Conservation (phyloP, 1,140 invertebrate species). For the Drosophila sulfurigaster region DNA sequence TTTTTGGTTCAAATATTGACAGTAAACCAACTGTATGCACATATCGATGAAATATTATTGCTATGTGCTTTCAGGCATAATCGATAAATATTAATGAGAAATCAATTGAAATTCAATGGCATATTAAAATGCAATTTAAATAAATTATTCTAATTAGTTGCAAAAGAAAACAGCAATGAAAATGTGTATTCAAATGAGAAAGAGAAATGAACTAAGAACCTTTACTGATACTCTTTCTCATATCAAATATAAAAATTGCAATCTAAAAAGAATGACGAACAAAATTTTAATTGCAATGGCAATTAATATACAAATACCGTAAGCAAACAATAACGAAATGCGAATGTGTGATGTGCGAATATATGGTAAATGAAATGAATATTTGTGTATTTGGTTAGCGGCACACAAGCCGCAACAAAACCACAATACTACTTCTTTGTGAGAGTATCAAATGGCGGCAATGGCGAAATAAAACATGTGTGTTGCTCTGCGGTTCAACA, state of each 20-base stretch:
- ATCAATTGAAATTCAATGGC: not conserved
- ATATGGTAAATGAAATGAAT: not conserved
- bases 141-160: slow-evolving; percentile 16
- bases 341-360: not conserved
- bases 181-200: slow-evolving; percentile 2
- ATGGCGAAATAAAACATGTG: slow-evolving; percentile 11
- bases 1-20: no score
- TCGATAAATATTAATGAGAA: not conserved
- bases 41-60: no score
- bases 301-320: not conserved
- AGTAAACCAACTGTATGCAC: no score
- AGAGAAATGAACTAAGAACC: not conserved
- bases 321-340: not conserved
- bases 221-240: not conserved
- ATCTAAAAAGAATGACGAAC: no score
- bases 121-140: slow-evolving; percentile 2
- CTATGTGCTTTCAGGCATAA: not conserved
- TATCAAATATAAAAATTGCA: not conserved
- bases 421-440: slow-evolving; percentile 10
- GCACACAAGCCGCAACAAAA: not conserved
- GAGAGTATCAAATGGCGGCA: slow-evolving; percentile 9
- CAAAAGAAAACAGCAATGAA: not conserved
- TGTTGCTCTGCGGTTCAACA: not conserved
- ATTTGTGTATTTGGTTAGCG: not conserved
- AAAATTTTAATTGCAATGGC: no score